Evolutionary conservation across 2,797 vertebrate species (phyloP), one percentile per base, ranked within the genome.

Genomic region (Falco columbarius): DNA sequence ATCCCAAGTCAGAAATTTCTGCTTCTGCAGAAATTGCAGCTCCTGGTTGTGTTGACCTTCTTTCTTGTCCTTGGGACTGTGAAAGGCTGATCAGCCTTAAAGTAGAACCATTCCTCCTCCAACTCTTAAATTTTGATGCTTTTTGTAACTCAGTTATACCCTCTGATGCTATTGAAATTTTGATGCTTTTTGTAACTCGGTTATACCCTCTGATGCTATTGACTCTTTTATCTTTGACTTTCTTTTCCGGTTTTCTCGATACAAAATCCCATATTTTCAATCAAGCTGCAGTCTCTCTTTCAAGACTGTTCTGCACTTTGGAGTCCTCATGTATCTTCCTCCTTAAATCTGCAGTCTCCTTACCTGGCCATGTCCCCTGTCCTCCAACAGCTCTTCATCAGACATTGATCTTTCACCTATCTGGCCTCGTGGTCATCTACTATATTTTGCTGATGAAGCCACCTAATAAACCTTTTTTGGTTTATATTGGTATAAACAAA

Each of bases 201-300:
- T 65, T 67, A 26, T 47, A 34, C 21, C 27, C 65, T 9, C 7
- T 51, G 26, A 61, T 68, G 27, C 9, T 10, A 24, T 30, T 4
- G 1, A n/a, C 15, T 55, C 10, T 65, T 66, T 46, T 51, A 30
- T 51, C 8, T 29, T 62, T 49, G 10, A n/a, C 9, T 62, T 66
- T 44, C 12, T 58, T 58, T 62, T 54, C 38, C 1, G 0, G 5
- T 58, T 80, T 88, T 44, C 27, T 47, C 0, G 0, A 29, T 26
- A 38, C 8, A 14, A 19, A 27, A 55, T 68, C n/a, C 11, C 9
- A 40, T 10, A 59, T 32, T 77, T 72, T 63, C 59, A 90, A 8
- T 11, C 0, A 1, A 68, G n/a, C 40, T 81, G 11, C 18, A 40
- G 16, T 23, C 14, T 81, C 36, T 83, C 84, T 90, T 90, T 20